Evolutionary conservation across 2,113 vertebrate genomes (phyloP), one percentile per base, ranked within the genome.

Genomic region (Limnothrissa miodon): DNA sequence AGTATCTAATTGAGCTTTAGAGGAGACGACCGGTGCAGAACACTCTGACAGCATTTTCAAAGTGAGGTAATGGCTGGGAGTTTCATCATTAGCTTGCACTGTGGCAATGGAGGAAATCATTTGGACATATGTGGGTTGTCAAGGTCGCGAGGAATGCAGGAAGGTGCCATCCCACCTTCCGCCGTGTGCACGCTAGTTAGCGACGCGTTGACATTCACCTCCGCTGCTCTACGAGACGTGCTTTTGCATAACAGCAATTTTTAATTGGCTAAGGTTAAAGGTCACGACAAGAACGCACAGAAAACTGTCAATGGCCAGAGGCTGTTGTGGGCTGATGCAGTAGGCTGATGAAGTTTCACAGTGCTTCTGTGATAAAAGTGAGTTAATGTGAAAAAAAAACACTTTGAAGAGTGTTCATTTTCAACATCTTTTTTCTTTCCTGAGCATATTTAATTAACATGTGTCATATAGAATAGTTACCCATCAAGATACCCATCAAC

Each of bases 241-340:
- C 1, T 21, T 21, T 56, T 56, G 21, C 11, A 15, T 56, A 23
- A 23, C 21, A 56, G 21, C 66, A 36, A 15, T 39, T 66, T 66
- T 74, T 17, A 33, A 74, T 33, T 74, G 66, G 25, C 25, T 13
- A 39, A 74, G 66, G 66, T 74, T 74, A 74, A 74, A 74, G 66
- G 66, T 33, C 15, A 39, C 33, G 5, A 29, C 29, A 74, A 33
- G 25, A 36, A 74, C 17, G 9, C n/a, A 23, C 10, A 8, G 29
- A 70, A n/a, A 36, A 36, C 66, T 53, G 48, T 53, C 48, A 53
- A 53, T 53, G 17, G 19, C 17, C 2, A 70, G 62, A 9, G 11
- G 62, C 66, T 74, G 29, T 13, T 2, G 25, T 15, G 17, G 11
- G 25, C 66, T 36, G 66, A 36, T 36, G 66, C 66, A 56, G n/a